These are phyloP conservation scores for Chelidonichthys spinosus DNA, from an alignment of 2,797 vertebrate genomes.

Conservation along the genomic window DNA sequence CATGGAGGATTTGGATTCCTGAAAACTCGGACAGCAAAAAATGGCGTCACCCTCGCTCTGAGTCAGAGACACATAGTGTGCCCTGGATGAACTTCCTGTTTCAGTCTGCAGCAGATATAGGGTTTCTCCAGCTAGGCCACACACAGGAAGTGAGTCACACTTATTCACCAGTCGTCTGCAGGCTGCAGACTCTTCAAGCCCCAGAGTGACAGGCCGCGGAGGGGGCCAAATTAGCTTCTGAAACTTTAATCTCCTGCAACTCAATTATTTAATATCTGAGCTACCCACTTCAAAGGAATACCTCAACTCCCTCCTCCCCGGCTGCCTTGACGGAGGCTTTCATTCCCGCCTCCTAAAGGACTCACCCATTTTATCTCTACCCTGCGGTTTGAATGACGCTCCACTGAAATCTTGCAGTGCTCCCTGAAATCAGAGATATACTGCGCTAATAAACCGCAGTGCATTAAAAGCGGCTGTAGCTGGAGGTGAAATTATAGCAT, in stretches of 20 bases:
- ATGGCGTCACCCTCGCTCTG: conserved; percentile 78
- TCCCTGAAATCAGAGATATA: conserved; percentile 63
- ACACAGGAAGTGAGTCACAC: conserved; percentile 83
- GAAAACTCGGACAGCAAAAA: conserved; percentile 75
- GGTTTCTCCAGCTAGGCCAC: conserved; percentile 78
- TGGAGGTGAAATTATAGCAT: conserved; percentile 50
- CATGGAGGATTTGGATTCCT: conserved; percentile 75
- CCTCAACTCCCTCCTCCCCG: conserved; percentile 63
- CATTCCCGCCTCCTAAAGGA: conserved; percentile 72
- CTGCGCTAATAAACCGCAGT: conserved; percentile 52
- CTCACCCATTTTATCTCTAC: conserved; percentile 69
- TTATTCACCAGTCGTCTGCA: conserved; percentile 74
- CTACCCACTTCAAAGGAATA: conserved; percentile 81
- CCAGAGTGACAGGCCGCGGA: conserved; percentile 72
- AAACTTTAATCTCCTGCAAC: conserved; percentile 84
- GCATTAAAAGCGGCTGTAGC: conserved; percentile 44
- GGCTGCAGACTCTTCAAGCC: conserved; percentile 68
- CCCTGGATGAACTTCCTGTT: conserved; percentile 82
- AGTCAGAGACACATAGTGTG: conserved; percentile 72
- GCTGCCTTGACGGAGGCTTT: conserved; percentile 72
- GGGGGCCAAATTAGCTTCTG: conserved; percentile 80
- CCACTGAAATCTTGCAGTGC: conserved; percentile 59
- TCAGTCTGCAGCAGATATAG: conserved; percentile 77
- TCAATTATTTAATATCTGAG: conserved; percentile 86
- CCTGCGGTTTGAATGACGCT: conserved; percentile 66